Conservation (phyloP, 2,797 vertebrate genomes). For the Sebastes baramenuke region DNA sequence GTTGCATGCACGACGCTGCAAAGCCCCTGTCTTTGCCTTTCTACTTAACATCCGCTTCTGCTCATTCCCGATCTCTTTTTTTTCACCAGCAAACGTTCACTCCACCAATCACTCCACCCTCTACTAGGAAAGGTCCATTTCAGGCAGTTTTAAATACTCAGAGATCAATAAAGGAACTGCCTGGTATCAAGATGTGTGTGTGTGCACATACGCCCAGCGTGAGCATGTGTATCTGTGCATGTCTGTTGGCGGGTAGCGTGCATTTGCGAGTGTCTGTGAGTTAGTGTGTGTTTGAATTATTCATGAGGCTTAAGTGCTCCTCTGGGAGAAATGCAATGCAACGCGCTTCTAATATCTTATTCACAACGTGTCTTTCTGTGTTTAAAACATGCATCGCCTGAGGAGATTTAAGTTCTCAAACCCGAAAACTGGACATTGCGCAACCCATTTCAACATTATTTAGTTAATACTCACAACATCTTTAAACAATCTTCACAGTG, state of each 20-base stretch:
- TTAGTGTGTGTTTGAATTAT: constrained; percentile 70
- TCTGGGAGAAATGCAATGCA: constrained; percentile 61
- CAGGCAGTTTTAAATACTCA: constrained; percentile 51
- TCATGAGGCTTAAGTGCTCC: constrained; percentile 75
- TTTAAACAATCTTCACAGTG: not conserved
- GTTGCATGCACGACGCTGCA: not conserved
- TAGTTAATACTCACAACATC: not conserved
- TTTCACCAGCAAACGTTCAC: constrained; percentile 32
- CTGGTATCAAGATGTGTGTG: constrained; percentile 13
- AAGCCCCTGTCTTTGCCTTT: not conserved
- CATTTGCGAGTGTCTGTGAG: constrained; percentile 45
- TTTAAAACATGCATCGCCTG: constrained; percentile 57
- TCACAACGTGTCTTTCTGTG: constrained; percentile 57
- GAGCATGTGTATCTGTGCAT: constrained; percentile 23
- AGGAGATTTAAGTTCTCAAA: constrained; percentile 35
- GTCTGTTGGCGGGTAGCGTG: constrained; percentile 36
- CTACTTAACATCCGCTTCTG: constrained; percentile 2
- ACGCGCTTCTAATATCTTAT: constrained; percentile 64
- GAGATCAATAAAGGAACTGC: constrained; percentile 53
- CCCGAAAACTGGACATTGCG: constrained; percentile 6
- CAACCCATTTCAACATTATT: not conserved
- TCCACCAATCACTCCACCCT: constrained; percentile 43
- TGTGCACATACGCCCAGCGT: not conserved
- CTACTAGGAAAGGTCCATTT: constrained; percentile 55
- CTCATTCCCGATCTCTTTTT: not conserved